A percentile compares a stretch with the other conserved stretches of the same genome.
Evolutionary conservation across 2,113 vertebrate species (phyloP).

Genomic region (Ceyx melanurus): DNA sequence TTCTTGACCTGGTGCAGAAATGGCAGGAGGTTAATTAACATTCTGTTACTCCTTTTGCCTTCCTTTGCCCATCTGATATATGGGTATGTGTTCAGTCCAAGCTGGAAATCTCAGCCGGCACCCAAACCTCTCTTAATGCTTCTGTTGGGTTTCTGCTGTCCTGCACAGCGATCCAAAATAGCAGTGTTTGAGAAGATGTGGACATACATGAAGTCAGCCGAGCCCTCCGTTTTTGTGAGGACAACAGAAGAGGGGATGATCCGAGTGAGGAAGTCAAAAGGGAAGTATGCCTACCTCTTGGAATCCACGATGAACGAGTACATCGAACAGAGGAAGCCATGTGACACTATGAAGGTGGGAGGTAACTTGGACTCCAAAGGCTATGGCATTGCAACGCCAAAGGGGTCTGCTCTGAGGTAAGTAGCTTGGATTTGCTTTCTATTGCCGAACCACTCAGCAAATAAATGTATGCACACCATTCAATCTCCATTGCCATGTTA

Average conservation of each 20-base stretch:
- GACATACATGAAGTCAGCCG: constrained; percentile 99
- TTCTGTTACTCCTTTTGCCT: not conserved
- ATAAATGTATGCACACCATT: constrained; percentile 51
- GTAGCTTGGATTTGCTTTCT: constrained; percentile 65
- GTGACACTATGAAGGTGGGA: constrained; percentile 99
- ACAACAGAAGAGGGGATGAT: constrained; percentile 97
- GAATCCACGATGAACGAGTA: constrained; percentile 99
- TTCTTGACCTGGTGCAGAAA: not conserved
- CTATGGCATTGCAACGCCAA: constrained; percentile 98
- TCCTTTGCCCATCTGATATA: not conserved
- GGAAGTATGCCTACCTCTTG: constrained; percentile 97
- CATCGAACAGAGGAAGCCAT: constrained; percentile 96
- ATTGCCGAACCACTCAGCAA: not conserved
- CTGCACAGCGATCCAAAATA: constrained; percentile 91
- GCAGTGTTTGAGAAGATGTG: constrained; percentile 99
- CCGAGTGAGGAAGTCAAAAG: constrained; percentile 95
- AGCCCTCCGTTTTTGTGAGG: constrained; percentile 97
- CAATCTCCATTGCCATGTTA: constrained; percentile 48
- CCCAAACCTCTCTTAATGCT: not conserved
- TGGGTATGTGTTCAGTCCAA: constrained; percentile 13
- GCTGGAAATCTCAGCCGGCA: constrained; percentile 46
- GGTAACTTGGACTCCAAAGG: constrained; percentile 99
- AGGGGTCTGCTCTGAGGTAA: constrained; percentile 97
- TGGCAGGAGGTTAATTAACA: not conserved
- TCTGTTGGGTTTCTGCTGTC: constrained; percentile 63